Percentiles rank a stretch among this genome's conserved stretches.
Evolutionary conservation across 2,888 invertebrate genomes (phyloP).

Genomic region (Argyresthia goedartella): DNA sequence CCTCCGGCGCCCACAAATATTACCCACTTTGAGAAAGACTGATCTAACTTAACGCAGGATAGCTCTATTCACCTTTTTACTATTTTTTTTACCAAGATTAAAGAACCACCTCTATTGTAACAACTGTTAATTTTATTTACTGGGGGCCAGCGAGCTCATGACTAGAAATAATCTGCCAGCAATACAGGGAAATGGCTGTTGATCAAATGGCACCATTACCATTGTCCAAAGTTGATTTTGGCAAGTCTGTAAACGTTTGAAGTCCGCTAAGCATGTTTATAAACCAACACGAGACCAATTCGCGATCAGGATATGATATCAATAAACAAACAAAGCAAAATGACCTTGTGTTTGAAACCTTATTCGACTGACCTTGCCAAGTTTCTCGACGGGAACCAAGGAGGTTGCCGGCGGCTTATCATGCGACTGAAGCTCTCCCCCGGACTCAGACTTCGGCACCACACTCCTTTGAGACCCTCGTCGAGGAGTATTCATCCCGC

Average conservation of each 20-base stretch:
- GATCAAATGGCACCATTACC: neutral
- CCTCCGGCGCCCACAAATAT: no score
- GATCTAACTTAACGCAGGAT: no score
- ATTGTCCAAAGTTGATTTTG: neutral
- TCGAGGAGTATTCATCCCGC: constrained; percentile 48
- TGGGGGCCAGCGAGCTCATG: no score
- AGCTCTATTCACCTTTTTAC: no score
- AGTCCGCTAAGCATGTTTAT: neutral
- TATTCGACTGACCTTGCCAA: constrained; percentile 73
- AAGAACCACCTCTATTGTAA: no score
- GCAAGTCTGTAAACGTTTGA: neutral
- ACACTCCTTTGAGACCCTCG: constrained; percentile 53
- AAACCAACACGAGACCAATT: neutral
- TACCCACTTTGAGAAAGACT: no score
- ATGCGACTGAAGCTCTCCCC: constrained; percentile 75
- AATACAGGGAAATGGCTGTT: neutral
- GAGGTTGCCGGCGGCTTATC: constrained; percentile 69
- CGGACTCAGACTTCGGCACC: constrained; percentile 73
- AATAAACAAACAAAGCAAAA: neutral
- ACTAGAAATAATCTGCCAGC: neutral
- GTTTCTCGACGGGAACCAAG: constrained; percentile 80
- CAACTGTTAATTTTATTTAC: no score
- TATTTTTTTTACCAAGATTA: no score
- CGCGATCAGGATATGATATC: neutral
- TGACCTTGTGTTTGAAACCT: neutral